Evolutionary conservation across 2,113 vertebrate genomes (phyloP).

Genomic region (Emydura subglobosa): DNA sequence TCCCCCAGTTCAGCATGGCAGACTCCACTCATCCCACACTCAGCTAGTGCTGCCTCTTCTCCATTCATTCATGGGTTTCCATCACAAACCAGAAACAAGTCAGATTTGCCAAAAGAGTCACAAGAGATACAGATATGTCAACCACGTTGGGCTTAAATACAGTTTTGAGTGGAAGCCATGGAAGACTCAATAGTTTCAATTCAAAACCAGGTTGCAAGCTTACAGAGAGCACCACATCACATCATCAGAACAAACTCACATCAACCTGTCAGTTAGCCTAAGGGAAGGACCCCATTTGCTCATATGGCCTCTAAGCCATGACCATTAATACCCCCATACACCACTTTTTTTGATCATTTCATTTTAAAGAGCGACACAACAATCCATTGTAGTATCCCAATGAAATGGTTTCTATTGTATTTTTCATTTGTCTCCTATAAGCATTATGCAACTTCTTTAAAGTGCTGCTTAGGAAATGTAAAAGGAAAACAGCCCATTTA

Average conservation of each 20-base stretch:
- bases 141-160: neutral
- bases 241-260: neutral
- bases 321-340: neutral
- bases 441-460: neutral
- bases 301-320: neutral
- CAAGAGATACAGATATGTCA: neutral
- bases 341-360: neutral
- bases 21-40: neutral
- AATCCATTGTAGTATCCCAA: neutral
- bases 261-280: neutral
- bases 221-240: neutral
- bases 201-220: neutral
- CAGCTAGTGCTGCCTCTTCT: neutral
- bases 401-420: neutral
- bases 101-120: neutral
- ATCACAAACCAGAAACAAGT: neutral
- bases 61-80: neutral
- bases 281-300: neutral
- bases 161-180: neutral
- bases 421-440: neutral
- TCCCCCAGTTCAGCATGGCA: fast-evolving
- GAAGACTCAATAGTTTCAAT: neutral
- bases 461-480: neutral
- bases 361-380: neutral
- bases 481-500: neutral